Evolutionary conservation across 1,140 invertebrate species (phyloP), one percentile per base, ranked within the genome.

Genomic region (Dufourea novaeangliae): DNA sequence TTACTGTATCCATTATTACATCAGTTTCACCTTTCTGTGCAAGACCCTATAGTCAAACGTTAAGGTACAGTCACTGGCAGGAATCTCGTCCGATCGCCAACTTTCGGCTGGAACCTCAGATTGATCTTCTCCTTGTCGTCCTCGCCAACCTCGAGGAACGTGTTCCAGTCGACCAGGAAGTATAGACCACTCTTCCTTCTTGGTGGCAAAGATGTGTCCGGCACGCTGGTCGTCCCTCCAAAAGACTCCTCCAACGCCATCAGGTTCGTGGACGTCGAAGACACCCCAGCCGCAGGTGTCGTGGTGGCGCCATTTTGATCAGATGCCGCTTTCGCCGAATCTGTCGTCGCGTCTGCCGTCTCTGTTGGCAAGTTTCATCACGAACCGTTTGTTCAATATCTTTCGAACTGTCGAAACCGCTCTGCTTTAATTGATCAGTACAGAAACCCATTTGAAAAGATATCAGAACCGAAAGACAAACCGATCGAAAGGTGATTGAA

Each of bases 91-190:
- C 95, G 95, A 89, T 97, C 96, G 2, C 96, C 96, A 56, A 95
- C 93, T 92, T 96, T 96, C 0, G 96, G 96, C 72, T 95, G 94
- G 83, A 97, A 96, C 82, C 95, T 94, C 79, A 97, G 93, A 86
- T 96, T 95, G 1, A 97, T 94, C 90, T 95, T 95, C 66, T 94
- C 95, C 37, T 95, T 95, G 64, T 94, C 95, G n/a, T 96, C 95
- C 64, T 94, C 92, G 32, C 96, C 96, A 4, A 97, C 96, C 88
- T 97, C 96, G 5, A 97, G 91, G 84, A 97, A 97, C 17, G 95
- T 94, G 86, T 97, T 97, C 96, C 96, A 97, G 86, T 97, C 96
- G 1, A 97, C 92, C 66, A 97, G 93, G 90, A 96, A 97, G 86
- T 97, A 97, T 57, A 97, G 94, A 3, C 96, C 96, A 70, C 95